Evolutionary conservation across 2,888 invertebrate genomes (phyloP).

Genomic region (Boloria selene): DNA sequence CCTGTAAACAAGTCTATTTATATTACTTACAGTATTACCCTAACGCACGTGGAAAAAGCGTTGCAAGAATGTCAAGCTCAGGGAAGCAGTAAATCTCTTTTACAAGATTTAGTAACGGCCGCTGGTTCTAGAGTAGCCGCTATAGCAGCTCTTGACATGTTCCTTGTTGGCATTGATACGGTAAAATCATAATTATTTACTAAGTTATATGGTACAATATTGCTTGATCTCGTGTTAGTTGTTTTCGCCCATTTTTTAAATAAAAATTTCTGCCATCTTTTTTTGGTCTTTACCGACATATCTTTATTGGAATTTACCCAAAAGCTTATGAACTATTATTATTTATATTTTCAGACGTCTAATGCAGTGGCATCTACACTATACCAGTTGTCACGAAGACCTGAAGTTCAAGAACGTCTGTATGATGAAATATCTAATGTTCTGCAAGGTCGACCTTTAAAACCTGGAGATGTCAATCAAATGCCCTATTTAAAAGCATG

Average conservation of each 20-base stretch:
- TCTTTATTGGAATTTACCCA: too few relatives aligned
- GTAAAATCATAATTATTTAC: conserved; percentile 55
- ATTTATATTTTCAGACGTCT: conserved; percentile 84
- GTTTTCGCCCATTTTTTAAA: background rate
- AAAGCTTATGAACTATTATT: background rate
- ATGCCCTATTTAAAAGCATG: conserved; percentile 88
- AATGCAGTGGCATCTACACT: conserved; percentile 88
- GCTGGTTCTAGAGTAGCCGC: conserved; percentile 84
- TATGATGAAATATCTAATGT: conserved; percentile 82
- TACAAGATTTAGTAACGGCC: conserved; percentile 84
- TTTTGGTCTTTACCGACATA: too few relatives aligned
- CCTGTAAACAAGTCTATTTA: too few relatives aligned
- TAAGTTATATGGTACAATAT: background rate
- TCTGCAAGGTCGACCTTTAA: conserved; percentile 69
- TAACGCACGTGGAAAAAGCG: conserved; percentile 83
- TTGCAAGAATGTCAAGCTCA: conserved; percentile 64
- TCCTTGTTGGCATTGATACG: conserved; percentile 91
- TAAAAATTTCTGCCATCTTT: background rate
- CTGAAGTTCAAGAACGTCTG: conserved; percentile 84
- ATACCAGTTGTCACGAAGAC: conserved; percentile 86
- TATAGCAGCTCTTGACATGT: conserved; percentile 88
- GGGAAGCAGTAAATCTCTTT: conserved; percentile 81
- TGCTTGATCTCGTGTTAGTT: too few relatives aligned
- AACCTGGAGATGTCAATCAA: conserved; percentile 82
- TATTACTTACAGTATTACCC: conserved; percentile 81